Percentiles rank a stretch among this genome's conserved stretches.
Conservation (phyloP, 2,113 vertebrate species). For the Dolichotis patagonum region DNA sequence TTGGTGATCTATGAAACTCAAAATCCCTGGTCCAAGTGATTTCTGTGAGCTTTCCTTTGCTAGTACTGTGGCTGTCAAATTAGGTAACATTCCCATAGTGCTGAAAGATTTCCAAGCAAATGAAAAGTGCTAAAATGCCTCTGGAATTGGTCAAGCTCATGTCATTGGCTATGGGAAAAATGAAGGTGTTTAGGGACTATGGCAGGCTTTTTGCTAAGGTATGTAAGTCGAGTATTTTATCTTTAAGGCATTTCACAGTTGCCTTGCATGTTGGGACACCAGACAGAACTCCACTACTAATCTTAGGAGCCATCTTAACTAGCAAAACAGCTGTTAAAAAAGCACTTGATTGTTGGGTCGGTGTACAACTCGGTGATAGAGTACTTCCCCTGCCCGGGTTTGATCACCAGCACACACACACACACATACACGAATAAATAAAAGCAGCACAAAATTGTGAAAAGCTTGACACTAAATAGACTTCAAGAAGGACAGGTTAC, state of each 20-base stretch:
- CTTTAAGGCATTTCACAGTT: background rate
- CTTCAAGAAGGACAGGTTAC: background rate
- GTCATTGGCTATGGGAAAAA: background rate
- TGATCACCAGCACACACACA: background rate
- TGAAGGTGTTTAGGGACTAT: no score
- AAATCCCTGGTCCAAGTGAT: background rate
- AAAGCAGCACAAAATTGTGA: background rate
- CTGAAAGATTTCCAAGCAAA: background rate
- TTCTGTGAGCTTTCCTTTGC: background rate
- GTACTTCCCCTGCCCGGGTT: background rate
- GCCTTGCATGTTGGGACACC: no score
- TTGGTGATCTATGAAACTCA: background rate
- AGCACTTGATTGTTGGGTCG: background rate
- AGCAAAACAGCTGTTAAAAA: background rate
- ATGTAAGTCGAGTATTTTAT: background rate
- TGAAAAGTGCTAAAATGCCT: background rate
- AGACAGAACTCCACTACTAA: background rate
- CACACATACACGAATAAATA: background rate
- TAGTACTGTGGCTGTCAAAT: background rate
- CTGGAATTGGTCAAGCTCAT: background rate
- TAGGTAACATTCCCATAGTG: background rate
- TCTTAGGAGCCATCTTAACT: background rate
- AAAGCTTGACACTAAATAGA: background rate
- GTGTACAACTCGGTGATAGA: no score
- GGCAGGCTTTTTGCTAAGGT: background rate